Base-by-base conservation (phyloP, 2,888 invertebrate species). In the Chorisops tibialis region DNA sequence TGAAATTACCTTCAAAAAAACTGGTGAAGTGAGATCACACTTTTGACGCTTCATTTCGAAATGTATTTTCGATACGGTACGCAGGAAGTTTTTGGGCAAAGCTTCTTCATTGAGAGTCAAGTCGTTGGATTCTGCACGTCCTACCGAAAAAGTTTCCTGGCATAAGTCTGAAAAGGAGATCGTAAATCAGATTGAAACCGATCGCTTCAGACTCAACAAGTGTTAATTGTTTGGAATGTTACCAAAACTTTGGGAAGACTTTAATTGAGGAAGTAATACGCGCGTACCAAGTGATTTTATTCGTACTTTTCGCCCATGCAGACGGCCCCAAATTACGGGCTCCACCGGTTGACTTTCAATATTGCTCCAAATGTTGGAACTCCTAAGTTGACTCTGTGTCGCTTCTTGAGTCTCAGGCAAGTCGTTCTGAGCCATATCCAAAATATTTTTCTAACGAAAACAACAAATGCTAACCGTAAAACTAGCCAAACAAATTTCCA, bases 41-140 rank as follows among this genome's bases (percentile, higher is more conserved):
- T 75, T 76, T 65, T 74, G 75, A 39, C 79, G 74, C 6, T 67
- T 73, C 21, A 83, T 80, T 30, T 70, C 70, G 68, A 83, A 82
- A 66, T 83, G 83, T 1, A 76, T 68, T 68, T 82, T 83, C 41
- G 83, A 83, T 39, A 83, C 78, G 2, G 78, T 75, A 9, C 70
- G 70, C 4, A 80, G 68, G 24, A 75, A 72, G 47, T 75, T 74
- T 24, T 74, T 68, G 3, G 72, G 72, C 37, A 81, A 65, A 63
- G 76, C 74, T 4, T 72, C 72, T 0, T 67, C 66, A 0, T 74
- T 76, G 3, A 81, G 67, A 58, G 69, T 68, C 54, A 81, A 71
- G 68, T 82, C 76, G 68, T 81, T 81, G 0, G 61, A 68, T n/a
- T 72, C 72, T 0, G 74, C 71, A 0, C 82, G 76, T 19, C 82